These are phyloP conservation scores for Synodontis membranacea DNA, from an alignment of 2,113 vertebrate genomes.

Conservation along the genomic window DNA sequence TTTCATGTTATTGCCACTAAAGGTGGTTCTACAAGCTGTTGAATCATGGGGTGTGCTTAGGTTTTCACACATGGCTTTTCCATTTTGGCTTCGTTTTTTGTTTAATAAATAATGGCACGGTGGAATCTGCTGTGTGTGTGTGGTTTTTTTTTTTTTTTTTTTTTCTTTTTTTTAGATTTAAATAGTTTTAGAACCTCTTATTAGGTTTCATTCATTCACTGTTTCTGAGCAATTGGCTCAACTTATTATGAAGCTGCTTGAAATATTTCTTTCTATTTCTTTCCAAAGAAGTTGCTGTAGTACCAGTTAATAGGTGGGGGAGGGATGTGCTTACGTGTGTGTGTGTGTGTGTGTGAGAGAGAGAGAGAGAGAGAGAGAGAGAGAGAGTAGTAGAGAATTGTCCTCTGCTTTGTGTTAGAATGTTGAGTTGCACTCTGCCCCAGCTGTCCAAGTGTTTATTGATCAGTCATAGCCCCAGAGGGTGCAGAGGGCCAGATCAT, in stretches of 20 bases:
- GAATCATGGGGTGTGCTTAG: no score
- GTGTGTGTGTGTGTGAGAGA: constrained; percentile 25
- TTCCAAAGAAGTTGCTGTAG: background rate
- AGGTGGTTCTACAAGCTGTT: no score
- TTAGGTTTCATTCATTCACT: background rate
- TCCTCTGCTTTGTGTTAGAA: constrained; percentile 64
- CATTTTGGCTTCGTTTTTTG: background rate
- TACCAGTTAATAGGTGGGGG: constrained; percentile 1
- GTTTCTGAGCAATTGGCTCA: background rate
- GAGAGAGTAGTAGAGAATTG: constrained; percentile 26
- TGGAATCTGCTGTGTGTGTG: no score
- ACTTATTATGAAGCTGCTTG: background rate
- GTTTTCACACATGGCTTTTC: background rate
- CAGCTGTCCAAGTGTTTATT: constrained; percentile 73
- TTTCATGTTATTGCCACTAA: no score
- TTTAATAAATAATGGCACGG: background rate
- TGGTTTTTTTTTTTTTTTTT: background rate
- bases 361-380: no score
- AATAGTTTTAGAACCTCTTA: no score
- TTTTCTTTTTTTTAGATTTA: no score
- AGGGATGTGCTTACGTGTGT: background rate
- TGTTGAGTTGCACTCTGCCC: constrained; percentile 60
- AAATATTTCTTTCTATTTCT: constrained; percentile 15
- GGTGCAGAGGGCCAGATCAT: constrained; percentile 47
- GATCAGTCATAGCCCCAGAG: constrained; percentile 59